These are phyloP conservation scores for Zaprionus bogoriensis DNA, from an alignment of 2,888 invertebrate genomes.

Conservation along the genomic window DNA sequence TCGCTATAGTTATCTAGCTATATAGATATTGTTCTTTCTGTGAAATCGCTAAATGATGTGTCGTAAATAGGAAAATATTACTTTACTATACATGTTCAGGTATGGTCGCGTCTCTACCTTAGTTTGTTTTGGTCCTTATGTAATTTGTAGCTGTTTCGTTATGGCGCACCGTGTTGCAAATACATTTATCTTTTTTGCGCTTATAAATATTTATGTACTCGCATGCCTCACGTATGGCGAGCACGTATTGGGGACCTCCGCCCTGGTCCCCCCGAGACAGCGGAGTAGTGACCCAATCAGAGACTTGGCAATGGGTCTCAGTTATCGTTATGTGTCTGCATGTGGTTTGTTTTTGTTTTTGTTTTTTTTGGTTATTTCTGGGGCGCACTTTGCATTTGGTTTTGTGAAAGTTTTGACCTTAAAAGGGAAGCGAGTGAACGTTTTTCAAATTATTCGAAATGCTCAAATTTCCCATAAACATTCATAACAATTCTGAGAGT, in stretches of 20 bases:
- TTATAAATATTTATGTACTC: constrained; percentile 5
- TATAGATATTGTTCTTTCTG: no score
- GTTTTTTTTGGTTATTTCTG: constrained; percentile 48
- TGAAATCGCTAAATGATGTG: no score
- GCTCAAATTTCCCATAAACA: not conserved
- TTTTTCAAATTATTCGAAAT: constrained; percentile 8
- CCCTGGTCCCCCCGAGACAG: constrained; percentile 31
- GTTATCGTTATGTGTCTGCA: constrained; percentile 32
- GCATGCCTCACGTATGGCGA: constrained; percentile 33
- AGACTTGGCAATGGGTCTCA: constrained; percentile 18
- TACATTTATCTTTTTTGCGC: not conserved
- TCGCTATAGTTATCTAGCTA: no score
- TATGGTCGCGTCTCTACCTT: not conserved
- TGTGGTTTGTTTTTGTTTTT: constrained; percentile 4
- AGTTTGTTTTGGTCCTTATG: not conserved
- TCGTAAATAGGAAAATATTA: no score
- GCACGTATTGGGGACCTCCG: constrained; percentile 50
- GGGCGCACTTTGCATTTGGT: constrained; percentile 53
- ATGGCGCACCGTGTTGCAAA: not conserved
- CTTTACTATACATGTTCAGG: no score
- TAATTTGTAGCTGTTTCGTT: not conserved
- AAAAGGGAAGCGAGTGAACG: constrained; percentile 37
- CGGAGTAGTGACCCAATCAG: constrained; percentile 47
- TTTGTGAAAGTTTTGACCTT: constrained; percentile 55
- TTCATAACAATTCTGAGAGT: constrained; percentile 26